phyloP scores from a whole-genome alignment of 2,888 invertebrate genomes.

The Luperina testacea region DNA sequence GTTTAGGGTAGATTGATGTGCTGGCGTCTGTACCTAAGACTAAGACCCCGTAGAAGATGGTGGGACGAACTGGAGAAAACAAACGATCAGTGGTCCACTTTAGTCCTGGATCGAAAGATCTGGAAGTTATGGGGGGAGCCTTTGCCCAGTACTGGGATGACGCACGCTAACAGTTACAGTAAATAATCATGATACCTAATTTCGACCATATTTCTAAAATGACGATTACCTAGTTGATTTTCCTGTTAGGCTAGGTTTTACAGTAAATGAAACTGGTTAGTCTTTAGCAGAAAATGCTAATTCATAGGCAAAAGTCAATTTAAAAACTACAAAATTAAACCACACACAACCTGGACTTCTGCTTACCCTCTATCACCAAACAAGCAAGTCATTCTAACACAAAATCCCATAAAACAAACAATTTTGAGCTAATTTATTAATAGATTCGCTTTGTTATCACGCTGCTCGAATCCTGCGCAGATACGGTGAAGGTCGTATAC shows the following conservation, averaged over 20 bases:
- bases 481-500: constrained; percentile 62
- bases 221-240: neutral
- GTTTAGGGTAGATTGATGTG: too few relatives aligned
- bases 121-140: neutral
- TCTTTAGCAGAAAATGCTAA: too few relatives aligned
- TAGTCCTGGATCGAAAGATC: too few relatives aligned
- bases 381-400: constrained; percentile 13
- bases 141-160: neutral
- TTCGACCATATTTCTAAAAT: neutral
- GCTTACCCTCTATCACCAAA: neutral
- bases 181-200: neutral
- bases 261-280: neutral
- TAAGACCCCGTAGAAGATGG: neutral
- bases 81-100: too few relatives aligned
- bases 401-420: constrained; percentile 55
- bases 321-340: neutral
- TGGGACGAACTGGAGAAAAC: neutral
- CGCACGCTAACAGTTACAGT: neutral
- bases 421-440: constrained; percentile 60
- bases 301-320: neutral
- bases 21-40: too few relatives aligned
- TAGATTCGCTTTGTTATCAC: constrained; percentile 62
- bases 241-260: neutral
- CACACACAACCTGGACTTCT: neutral
- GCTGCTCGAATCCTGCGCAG: constrained; percentile 60